Evolutionary conservation across 2,797 vertebrate genomes (phyloP).

Genomic region (Hydrophis major): DNA sequence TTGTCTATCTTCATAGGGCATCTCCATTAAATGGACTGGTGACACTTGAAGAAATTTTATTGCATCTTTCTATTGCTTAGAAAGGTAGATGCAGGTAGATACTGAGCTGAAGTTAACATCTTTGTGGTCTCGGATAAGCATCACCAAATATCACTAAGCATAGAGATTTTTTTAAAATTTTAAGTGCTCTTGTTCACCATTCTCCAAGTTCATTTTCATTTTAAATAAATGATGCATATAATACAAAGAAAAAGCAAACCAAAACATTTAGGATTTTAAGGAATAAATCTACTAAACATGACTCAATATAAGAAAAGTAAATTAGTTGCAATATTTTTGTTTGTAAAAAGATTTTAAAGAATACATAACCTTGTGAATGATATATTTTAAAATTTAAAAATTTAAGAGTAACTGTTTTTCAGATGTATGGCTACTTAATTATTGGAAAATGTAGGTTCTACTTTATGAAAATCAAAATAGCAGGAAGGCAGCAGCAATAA

Average conservation of each 20-base stretch:
- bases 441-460: background rate
- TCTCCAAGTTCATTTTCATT: background rate
- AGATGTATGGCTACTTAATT: background rate
- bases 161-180: background rate
- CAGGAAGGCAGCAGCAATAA: background rate
- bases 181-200: background rate
- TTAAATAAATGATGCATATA: background rate
- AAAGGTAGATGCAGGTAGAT: background rate
- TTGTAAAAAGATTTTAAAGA: background rate
- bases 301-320: background rate
- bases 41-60: background rate
- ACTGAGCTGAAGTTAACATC: background rate
- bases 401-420: background rate
- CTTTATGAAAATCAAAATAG: conserved; percentile 1
- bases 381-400: background rate
- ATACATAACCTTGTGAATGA: background rate
- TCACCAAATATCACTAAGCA: background rate
- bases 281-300: background rate
- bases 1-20: background rate
- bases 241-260: background rate
- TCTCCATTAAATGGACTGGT: background rate
- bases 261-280: background rate
- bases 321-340: background rate
- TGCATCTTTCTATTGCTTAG: background rate
- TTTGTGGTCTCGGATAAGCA: background rate